A percentile compares a stretch with the other conserved stretches of the same genome.
These are phyloP conservation scores for Hyles euphorbiae DNA, from an alignment of 1,140 invertebrate genomes.

Conservation along the genomic window DNA sequence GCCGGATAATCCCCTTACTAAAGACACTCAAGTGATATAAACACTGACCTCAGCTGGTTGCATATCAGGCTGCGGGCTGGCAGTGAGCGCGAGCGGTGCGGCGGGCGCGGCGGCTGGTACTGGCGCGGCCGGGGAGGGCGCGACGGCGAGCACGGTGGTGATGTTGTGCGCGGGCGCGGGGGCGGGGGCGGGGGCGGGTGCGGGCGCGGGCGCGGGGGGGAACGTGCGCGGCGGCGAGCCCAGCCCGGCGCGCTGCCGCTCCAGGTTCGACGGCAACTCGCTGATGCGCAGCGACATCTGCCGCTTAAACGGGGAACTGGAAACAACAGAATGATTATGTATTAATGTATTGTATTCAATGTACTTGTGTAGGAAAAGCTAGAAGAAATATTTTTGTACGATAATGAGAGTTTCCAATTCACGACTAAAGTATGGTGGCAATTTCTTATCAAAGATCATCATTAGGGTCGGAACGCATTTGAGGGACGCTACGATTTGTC, in stretches of 20 bases:
- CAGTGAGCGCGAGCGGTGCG: background rate
- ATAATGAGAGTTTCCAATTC: no score
- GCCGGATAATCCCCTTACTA: no score
- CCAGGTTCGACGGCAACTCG: constrained; percentile 95
- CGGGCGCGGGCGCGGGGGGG: constrained; percentile 63
- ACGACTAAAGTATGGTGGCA: no score
- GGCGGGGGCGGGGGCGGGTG: constrained; percentile 59
- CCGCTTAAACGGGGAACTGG: constrained; percentile 93
- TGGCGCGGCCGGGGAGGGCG: constrained; percentile 45
- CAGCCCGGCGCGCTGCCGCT: constrained; percentile 81
- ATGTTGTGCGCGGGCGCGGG: constrained; percentile 29
- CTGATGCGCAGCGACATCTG: constrained; percentile 95
- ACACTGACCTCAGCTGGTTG: no score
- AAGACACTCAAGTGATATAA: no score
- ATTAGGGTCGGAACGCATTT: no score
- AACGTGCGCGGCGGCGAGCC: constrained; percentile 59
- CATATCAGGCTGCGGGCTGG: constrained; percentile 15
- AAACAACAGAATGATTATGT: constrained; percentile 17
- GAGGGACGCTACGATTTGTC: no score
- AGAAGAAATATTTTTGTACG: no score
- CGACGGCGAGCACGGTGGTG: constrained; percentile 53
- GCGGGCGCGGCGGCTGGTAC: constrained; percentile 49
- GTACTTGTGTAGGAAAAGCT: background rate
- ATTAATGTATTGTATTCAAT: background rate
- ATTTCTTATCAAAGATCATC: no score